A percentile compares a stretch with the other conserved stretches of the same genome.
Conservation (phyloP, 2,888 invertebrate species). For the Scaptomyza tumidula region DNA sequence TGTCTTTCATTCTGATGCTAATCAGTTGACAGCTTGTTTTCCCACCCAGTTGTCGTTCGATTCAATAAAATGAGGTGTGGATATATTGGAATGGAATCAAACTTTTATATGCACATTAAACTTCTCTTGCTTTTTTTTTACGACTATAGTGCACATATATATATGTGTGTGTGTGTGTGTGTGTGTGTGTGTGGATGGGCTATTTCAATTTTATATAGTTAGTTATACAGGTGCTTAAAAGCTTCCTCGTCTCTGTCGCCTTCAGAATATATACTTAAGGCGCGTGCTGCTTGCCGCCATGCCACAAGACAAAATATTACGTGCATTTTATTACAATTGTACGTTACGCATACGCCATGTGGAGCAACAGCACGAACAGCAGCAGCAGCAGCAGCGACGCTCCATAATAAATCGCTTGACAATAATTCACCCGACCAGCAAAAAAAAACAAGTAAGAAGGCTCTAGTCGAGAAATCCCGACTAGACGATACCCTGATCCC, state of each 20-base stretch:
- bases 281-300: background rate
- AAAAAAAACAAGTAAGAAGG: too few species aligned
- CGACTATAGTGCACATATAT: background rate
- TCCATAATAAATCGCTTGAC: conserved; percentile 72
- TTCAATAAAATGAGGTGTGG: conserved; percentile 3
- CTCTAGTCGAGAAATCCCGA: too few species aligned
- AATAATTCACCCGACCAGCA: conserved; percentile 64
- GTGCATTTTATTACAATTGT: conserved; percentile 66
- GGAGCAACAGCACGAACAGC: conserved; percentile 35
- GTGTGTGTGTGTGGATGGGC: background rate
- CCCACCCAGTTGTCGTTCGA: conserved; percentile 20
- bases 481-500: too few species aligned
- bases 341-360: conserved; percentile 79
- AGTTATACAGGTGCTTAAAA: conserved; percentile 10
- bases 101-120: conserved; percentile 1
- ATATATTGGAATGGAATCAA: conserved; percentile 6
- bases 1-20: conserved; percentile 17
- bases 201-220: background rate
- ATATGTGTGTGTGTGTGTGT: too few species aligned
- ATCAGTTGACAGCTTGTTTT: conserved; percentile 26
- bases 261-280: background rate
- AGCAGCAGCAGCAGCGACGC: conserved; percentile 17
- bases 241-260: background rate
- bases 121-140: too few species aligned
- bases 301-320: conserved; percentile 44